Evolutionary conservation across 2,113 vertebrate species (phyloP).

Genomic region (Henicopernis longicauda): DNA sequence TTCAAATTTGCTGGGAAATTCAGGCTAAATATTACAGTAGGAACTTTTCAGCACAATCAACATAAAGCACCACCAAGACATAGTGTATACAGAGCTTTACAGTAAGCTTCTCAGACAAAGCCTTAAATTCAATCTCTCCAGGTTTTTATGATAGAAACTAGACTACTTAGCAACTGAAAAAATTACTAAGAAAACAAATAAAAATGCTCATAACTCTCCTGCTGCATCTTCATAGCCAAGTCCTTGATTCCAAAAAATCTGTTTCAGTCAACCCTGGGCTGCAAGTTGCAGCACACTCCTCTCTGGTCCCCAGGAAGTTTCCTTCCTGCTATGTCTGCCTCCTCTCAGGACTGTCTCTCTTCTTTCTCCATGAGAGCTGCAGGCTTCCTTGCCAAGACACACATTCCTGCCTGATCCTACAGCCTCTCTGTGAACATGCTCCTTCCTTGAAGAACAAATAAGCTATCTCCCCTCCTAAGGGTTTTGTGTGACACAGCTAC

Average conservation of each 20-base stretch:
- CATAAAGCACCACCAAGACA: background rate
- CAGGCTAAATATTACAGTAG: background rate
- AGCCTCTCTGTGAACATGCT: background rate
- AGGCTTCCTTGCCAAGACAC: background rate
- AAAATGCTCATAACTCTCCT: background rate
- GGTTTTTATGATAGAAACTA: background rate
- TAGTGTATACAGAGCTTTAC: background rate
- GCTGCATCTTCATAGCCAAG: background rate
- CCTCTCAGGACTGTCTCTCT: background rate
- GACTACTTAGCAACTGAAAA: background rate
- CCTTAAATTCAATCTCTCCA: background rate
- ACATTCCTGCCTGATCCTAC: background rate
- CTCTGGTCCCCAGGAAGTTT: background rate
- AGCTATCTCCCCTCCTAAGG: background rate
- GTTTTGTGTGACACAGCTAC: background rate
- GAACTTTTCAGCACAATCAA: background rate
- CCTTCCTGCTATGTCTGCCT: background rate
- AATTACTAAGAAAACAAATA: background rate
- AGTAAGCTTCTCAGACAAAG: background rate
- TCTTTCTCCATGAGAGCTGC: background rate
- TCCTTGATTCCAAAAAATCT: background rate
- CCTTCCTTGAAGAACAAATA: background rate
- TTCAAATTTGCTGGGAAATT: background rate
- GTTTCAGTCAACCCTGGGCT: background rate
- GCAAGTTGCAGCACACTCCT: background rate